Evolutionary conservation across 1,140 invertebrate species (phyloP).

Genomic region (Calycopis cecrops): DNA sequence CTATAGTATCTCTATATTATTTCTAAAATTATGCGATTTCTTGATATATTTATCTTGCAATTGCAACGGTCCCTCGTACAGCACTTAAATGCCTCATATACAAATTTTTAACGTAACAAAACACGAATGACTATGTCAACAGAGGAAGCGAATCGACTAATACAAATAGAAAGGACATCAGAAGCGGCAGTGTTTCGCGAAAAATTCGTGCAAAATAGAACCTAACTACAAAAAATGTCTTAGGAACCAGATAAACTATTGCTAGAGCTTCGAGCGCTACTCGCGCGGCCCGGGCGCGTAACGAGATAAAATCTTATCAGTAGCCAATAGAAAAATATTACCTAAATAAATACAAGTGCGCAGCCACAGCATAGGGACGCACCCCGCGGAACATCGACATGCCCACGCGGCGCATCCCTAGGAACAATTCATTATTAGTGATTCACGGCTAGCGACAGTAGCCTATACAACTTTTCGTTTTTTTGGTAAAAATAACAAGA

Average conservation of each 20-base stretch:
- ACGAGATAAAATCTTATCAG: constrained; percentile 69
- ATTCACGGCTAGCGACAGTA: constrained; percentile 24
- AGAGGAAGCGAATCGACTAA: constrained; percentile 57
- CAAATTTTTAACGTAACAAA: constrained; percentile 60
- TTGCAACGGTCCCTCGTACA: constrained; percentile 73
- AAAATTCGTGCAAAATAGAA: constrained; percentile 70
- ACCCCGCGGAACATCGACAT: constrained; percentile 11
- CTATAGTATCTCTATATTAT: constrained; percentile 70
- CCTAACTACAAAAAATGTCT: constrained; percentile 72
- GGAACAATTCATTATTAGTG: not conserved
- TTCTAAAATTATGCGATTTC: constrained; percentile 72
- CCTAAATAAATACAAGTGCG: constrained; percentile 69
- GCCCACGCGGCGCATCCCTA: not conserved
- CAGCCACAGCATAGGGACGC: constrained; percentile 16
- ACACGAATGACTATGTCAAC: constrained; percentile 53
- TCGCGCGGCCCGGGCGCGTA: constrained; percentile 47
- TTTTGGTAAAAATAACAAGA: constrained; percentile 65
- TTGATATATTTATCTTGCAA: constrained; percentile 72
- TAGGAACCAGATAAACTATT: constrained; percentile 75
- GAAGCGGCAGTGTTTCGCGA: constrained; percentile 71
- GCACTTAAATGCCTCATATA: constrained; percentile 71
- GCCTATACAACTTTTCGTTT: constrained; percentile 40
- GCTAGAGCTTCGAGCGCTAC: constrained; percentile 66
- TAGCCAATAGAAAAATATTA: constrained; percentile 75
- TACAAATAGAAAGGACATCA: constrained; percentile 54